Base-by-base conservation (phyloP, 2,888 invertebrate species). In the Rosalia funebris region DNA sequence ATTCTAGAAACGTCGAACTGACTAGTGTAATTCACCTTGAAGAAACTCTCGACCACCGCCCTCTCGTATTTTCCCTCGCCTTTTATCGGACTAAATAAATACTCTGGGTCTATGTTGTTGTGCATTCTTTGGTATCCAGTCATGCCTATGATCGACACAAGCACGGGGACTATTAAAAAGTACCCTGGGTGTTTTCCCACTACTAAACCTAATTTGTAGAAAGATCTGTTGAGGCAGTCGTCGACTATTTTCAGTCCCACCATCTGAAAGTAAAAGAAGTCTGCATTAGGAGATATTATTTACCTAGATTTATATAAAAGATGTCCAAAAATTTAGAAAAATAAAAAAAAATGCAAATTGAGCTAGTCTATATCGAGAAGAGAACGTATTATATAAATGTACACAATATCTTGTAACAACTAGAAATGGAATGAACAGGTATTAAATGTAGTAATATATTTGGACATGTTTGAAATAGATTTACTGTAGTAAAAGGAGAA, bases 71-170 rank as follows among this genome's bases (percentile, higher is more conserved):
- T 93, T 10, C 93, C 94, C 70, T 91, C 91, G 0, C 95, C 95
- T 73, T 92, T 90, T 66, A 93, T 85, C 0, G 96, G 96, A 32
- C 94, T 93, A 83, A 95, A 96, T 12, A 96, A 85, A 82, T 95
- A 96, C 80, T 95, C 95, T 0, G 95, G 95, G 81, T 95, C 95
- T 83, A 95, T 95, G 83, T 95, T 93, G 82, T 94, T 95, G 78
- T 90, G 84, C 60, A 95, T 86, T 79, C 88, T 86, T 82, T 95
- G 95, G 82, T 91, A 93, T 50, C 95, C 95, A 16, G 95, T 95
- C 80, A 92, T 87, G 81, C 93, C 92, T 52, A 95, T 86, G 57
- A 91, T 81, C 0, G 93, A 89, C 55, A 95, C 82, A 46, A 95
- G 86, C 32, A 95, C 81, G n/a, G 95, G 95, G 56, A 95, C 86